Base-by-base conservation (phyloP, 1,140 invertebrate genomes). In the Hylaeus anthracinus region DNA sequence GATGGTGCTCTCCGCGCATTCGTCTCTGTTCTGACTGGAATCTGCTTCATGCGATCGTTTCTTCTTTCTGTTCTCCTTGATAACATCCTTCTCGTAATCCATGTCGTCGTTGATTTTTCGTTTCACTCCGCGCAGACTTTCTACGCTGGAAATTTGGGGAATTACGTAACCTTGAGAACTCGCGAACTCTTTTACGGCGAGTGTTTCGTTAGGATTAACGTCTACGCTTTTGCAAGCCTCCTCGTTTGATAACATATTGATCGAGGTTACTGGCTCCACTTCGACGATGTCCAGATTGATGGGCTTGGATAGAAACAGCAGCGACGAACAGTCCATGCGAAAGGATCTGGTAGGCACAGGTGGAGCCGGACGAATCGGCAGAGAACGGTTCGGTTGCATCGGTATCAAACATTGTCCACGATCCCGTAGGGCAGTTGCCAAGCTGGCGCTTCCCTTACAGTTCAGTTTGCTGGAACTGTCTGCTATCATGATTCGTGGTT, bases 331-430 rank as follows among this genome's bases (percentile, higher is more conserved):
- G 5, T 58, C 37, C 10, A 81, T 84, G 39, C 74, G 77, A 14
- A 70, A 41, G 12, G 41, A 75, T 45, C 86, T 78, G 8, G 78
- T 82, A 10, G 88, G 88, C 2, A 72, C 48, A 2, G 85, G 86
- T 1, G 91, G 91, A 15, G 89, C 88, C 12, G 91, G 91, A 5
- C 83, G 83, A 0, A 92, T 86, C 5, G 91, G 91, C 10, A 92
- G 67, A 9, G 88, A 90, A 43, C 88, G 90, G 81, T 92, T 92
- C 41, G 91, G 91, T 61, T 92, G 91, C 9, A 89, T 78, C 2
- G 91, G 90, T 5, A 91, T 91, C 9, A 83, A 75, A 70, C 83
- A 90, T 12, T 88, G 48, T 10, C 84, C 81, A n/a, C 85, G 88
- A 64, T 89, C 88, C 37, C 81, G 76, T 45, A 91, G 56, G 2